A percentile compares a stretch with the other conserved stretches of the same genome.
phyloP scores from a whole-genome alignment of 2,797 vertebrate genomes.

The Thunnus albacares region DNA sequence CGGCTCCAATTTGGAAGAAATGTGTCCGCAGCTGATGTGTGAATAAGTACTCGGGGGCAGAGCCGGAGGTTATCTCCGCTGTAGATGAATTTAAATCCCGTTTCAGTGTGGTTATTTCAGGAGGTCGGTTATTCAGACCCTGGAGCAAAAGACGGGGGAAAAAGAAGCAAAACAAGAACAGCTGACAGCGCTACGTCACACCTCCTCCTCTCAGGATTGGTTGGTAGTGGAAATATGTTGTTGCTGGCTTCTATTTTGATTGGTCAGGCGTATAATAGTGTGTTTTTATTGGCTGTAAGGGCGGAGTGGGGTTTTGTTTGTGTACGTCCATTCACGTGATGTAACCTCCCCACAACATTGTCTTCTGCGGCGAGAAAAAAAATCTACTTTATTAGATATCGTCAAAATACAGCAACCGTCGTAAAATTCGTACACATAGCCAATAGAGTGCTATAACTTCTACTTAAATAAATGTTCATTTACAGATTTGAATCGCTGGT shows the following conservation, averaged over 20 bases:
- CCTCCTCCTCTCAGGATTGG: constrained; percentile 35
- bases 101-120: background rate
- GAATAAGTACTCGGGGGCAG: background rate
- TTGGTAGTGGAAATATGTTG: background rate
- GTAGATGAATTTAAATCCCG: rapidly evolving
- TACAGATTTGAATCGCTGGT: no score
- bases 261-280: constrained; percentile 34
- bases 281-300: constrained; percentile 56
- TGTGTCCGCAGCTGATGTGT: background rate
- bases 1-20: constrained; percentile 71
- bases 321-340: constrained; percentile 27
- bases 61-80: background rate
- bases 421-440: background rate
- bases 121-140: background rate
- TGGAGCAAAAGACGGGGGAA: constrained; percentile 22
- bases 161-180: constrained; percentile 85
- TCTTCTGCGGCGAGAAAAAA: background rate
- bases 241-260: constrained; percentile 49
- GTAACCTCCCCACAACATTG: background rate
- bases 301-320: constrained; percentile 19
- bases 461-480: no score
- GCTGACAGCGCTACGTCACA: constrained; percentile 83
- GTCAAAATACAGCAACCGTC: no score
- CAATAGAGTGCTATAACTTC: background rate
- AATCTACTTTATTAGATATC: no score